Percentiles rank a stretch among this genome's conserved stretches.
These are phyloP conservation scores for Rhincodon typus DNA, from an alignment of 2,797 vertebrate genomes.

Conservation along the genomic window DNA sequence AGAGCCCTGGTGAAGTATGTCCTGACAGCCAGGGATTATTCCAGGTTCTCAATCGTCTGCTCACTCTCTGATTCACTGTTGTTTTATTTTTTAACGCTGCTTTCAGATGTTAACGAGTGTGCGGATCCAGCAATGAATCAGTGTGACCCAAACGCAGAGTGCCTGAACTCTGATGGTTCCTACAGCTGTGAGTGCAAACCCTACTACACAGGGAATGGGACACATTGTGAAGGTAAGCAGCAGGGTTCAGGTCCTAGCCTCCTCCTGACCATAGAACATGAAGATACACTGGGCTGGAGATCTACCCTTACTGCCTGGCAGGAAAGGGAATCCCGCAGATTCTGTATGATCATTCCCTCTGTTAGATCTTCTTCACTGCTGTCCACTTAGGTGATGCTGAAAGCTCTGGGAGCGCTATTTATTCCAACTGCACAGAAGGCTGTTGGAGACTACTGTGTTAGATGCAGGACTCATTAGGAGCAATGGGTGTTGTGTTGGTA, in stretches of 20 bases:
- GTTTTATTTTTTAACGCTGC: neutral
- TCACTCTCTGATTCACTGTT: no score
- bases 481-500: neutral
- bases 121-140: neutral
- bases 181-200: constrained; percentile 32
- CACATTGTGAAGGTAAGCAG: constrained; percentile 18
- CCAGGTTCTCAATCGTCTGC: neutral
- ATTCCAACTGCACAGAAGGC: neutral
- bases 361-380: neutral
- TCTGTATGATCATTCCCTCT: neutral
- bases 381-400: neutral
- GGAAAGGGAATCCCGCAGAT: no score
- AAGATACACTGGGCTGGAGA: neutral
- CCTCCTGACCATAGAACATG: neutral
- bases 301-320: neutral
- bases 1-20: neutral
- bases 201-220: constrained; percentile 31
- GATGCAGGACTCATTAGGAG: neutral
- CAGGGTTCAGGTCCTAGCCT: neutral
- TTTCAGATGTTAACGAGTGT: constrained; percentile 20
- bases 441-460: neutral
- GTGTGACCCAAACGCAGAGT: neutral
- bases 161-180: constrained; percentile 2
- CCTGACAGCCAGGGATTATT: neutral
- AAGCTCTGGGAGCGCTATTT: neutral